Evolutionary conservation across 2,888 invertebrate genomes (phyloP).

Genomic region (Hesperia comma): DNA sequence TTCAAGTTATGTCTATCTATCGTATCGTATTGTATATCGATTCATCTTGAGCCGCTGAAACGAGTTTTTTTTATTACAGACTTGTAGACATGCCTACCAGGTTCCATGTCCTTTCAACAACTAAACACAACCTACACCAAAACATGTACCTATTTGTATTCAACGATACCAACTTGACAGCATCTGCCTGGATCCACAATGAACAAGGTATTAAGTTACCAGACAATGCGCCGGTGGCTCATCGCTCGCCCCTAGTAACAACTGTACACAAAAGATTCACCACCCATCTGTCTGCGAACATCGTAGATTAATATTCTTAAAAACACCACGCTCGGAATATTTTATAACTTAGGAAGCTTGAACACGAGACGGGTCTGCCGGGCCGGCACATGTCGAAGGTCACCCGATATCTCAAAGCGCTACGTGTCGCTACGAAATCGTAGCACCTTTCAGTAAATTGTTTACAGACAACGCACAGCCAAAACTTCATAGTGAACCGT

Average conservation of each 20-base stretch:
- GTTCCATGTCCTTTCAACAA: too few species aligned
- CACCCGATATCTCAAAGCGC: not conserved
- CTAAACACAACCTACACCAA: too few species aligned
- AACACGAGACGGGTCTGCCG: not conserved
- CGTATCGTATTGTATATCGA: too few species aligned
- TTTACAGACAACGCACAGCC: too few species aligned
- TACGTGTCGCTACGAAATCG: not conserved
- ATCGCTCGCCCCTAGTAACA: constrained; percentile 25
- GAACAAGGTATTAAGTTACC: constrained; percentile 18
- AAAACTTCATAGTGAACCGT: too few species aligned
- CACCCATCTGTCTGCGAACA: constrained; percentile 32
- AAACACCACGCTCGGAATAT: constrained; percentile 24
- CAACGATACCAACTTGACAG: not conserved
- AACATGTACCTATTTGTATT: not conserved
- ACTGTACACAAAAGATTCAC: constrained; percentile 25
- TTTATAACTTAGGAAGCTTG: constrained; percentile 14
- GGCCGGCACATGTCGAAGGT: too few species aligned
- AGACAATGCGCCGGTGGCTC: constrained; percentile 2
- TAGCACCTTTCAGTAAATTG: too few species aligned
- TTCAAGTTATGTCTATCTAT: too few species aligned
- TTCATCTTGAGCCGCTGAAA: too few species aligned
- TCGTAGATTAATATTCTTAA: constrained; percentile 34
- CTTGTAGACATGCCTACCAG: too few species aligned
- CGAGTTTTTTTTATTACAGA: too few species aligned
- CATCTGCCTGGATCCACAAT: not conserved